Evolutionary conservation across 1,140 invertebrate genomes (phyloP), one percentile per base, ranked within the genome.

Genomic region (Pseudoatta argentina): DNA sequence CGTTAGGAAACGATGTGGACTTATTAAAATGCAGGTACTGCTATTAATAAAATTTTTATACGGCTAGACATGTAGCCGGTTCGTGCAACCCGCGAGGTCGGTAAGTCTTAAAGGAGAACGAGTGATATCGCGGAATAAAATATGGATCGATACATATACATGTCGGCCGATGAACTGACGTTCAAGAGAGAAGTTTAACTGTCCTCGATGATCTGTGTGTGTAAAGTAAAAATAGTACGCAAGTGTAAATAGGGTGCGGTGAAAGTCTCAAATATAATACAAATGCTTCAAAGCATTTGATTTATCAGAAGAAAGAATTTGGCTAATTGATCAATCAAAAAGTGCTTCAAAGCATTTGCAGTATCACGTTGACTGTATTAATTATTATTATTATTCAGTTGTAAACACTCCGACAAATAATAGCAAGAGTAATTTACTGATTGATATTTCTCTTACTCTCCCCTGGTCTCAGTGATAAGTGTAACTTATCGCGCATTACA

Each of bases 101-200:
- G 34, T 59, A 82, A 73, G 34, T 16, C 24, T 83, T 83, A 83
- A 83, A 83, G 79, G 79, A 83, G 79, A 75, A 44, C 79, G 44
- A 75, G 16, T 55, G 69, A 75, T 73, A 83, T 82, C 39, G 79
- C 55, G 69, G 18, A 30, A 73, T 61, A 30, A 59, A 82, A 4
- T 18, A 14, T n/a, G 6, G 69, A 83, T 83, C 79, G 69, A 83
- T 83, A 83, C 7, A 21, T 24, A n/a, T 57, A 18, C 53, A 59
- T 48, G 21, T 51, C 69, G 79, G 79, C 55, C 79, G 79, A 83
- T 83, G 79, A 83, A 83, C 79, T 63, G 69, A 7, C 24, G 7
- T 4, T 34, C 18, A n/a, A 24, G 57, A 59, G 21, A 27, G 67
- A 59, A 81, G 10, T 34, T 82, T 53, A 24, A 44, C 59, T 14